Conservation (phyloP, 2,797 vertebrate genomes). For the Alauda arvensis region DNA sequence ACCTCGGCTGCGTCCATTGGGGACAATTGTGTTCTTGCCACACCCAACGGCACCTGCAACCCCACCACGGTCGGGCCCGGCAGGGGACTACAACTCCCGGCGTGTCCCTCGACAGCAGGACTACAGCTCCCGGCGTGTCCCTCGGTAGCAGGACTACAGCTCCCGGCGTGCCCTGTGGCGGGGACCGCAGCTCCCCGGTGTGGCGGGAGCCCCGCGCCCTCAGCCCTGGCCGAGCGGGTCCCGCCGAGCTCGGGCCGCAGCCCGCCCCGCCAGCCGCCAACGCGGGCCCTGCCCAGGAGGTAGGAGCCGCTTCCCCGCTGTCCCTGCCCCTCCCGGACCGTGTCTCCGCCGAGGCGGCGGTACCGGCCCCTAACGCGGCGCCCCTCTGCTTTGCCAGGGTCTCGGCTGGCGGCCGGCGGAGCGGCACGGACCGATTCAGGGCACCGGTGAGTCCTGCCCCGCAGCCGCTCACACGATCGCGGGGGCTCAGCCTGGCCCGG, state of each 20-base stretch:
- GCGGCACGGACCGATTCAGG: background rate
- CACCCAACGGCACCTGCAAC: background rate
- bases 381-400: background rate
- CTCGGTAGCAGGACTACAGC: background rate
- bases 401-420: background rate
- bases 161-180: background rate
- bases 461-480: background rate
- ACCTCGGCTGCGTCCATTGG: fast-evolving
- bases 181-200: fast-evolving
- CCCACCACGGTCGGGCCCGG: fast-evolving
- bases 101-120: fast-evolving
- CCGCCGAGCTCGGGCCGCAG: background rate
- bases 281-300: background rate
- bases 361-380: background rate
- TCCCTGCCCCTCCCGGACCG: background rate
- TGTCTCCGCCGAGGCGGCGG: background rate
- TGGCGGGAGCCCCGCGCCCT: background rate
- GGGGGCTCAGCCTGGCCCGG: background rate
- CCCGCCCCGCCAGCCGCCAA: background rate
- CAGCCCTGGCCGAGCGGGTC: background rate
- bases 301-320: background rate
- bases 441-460: slow-evolving; percentile 1
- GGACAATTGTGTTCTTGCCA: background rate
- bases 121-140: background rate
- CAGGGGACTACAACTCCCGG: background rate